phyloP scores from a whole-genome alignment of 2,797 vertebrate species.

The Intellagama lesueurii region DNA sequence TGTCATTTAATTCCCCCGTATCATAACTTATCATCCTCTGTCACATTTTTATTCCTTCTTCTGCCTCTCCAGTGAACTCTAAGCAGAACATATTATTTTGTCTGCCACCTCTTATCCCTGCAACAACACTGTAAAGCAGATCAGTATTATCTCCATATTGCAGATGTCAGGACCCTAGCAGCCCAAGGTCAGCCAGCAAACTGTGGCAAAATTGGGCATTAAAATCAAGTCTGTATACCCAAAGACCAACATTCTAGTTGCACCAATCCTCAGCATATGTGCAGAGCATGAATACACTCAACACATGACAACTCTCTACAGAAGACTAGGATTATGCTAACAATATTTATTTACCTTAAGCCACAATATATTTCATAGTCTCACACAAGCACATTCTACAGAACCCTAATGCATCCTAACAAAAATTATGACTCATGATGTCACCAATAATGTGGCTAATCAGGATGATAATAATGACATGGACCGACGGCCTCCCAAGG shows the following conservation, averaged over 20 bases:
- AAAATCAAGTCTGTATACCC: neutral
- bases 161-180: too few relatives aligned
- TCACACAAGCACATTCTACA: neutral
- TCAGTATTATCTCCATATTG: neutral
- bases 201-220: neutral
- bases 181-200: neutral
- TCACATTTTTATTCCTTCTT: neutral
- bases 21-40: neutral
- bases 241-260: neutral
- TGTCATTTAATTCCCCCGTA: neutral
- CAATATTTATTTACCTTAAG: neutral
- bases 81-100: neutral
- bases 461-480: neutral
- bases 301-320: too few relatives aligned
- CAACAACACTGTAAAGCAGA: neutral
- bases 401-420: neutral
- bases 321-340: neutral
- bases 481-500: neutral
- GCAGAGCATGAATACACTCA: neutral
- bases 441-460: neutral
- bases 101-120: neutral
- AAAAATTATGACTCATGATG: neutral
- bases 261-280: neutral
- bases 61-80: neutral
- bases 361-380: neutral